These are phyloP conservation scores for Catotricha subobsoleta DNA, from an alignment of 2,888 invertebrate species.

Conservation along the genomic window DNA sequence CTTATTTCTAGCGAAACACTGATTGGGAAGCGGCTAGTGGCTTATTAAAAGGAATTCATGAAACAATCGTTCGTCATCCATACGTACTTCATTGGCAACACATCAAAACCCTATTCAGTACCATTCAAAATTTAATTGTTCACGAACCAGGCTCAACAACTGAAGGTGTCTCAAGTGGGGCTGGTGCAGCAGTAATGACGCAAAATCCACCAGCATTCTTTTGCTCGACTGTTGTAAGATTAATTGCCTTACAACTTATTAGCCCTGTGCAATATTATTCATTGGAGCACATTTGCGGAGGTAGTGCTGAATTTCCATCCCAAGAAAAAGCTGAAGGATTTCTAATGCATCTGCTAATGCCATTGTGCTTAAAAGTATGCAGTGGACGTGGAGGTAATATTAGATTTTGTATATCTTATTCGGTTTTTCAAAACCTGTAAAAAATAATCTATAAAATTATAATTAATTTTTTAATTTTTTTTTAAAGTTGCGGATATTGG, in stretches of 20 bases:
- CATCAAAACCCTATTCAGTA: conserved; percentile 69
- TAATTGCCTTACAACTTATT: conserved; percentile 87
- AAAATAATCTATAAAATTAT: too few species aligned
- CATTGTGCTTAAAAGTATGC: conserved; percentile 85
- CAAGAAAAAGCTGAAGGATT: conserved; percentile 90
- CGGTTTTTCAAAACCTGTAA: background rate
- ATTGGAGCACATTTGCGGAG: conserved; percentile 88
- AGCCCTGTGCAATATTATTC: conserved; percentile 83
- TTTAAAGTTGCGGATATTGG: conserved; percentile 55
- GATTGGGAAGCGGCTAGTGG: conserved; percentile 97
- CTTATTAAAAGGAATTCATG: conserved; percentile 83
- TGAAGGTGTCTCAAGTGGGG: conserved; percentile 62
- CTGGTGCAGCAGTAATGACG: conserved; percentile 71
- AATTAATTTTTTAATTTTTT: background rate
- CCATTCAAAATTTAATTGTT: conserved; percentile 53
- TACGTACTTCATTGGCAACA: conserved; percentile 95
- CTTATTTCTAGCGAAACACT: conserved; percentile 54
- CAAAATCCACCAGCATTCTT: conserved; percentile 89
- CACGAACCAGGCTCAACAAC: conserved; percentile 30
- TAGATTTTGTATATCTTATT: background rate
- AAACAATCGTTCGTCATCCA: conserved; percentile 81
- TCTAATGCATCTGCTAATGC: conserved; percentile 90
- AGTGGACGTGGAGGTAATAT: conserved; percentile 75
- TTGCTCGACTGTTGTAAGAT: conserved; percentile 86
- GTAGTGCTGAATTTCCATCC: conserved; percentile 69